These are phyloP conservation scores for Xanthia togata DNA, from an alignment of 2,888 invertebrate species.

Conservation along the genomic window DNA sequence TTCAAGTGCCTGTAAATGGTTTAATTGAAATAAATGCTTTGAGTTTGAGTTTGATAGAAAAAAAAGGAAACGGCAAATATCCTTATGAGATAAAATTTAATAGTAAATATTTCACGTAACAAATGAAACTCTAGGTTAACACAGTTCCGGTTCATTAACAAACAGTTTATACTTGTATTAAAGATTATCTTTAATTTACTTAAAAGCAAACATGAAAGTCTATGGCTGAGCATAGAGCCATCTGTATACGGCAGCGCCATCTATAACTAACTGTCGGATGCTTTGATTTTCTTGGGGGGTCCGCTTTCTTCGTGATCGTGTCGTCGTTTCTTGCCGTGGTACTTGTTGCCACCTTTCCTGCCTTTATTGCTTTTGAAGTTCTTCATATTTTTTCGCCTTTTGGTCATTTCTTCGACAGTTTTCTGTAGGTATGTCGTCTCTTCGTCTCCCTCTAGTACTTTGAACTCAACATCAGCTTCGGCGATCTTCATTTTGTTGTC, in stretches of 20 bases:
- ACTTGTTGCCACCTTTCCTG: conserved; percentile 66
- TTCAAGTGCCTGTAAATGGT: too few relatives aligned
- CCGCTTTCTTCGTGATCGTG: conserved; percentile 77
- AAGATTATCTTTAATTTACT: conserved; percentile 55
- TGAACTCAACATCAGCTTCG: conserved; percentile 88
- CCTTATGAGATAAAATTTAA: conserved; percentile 62
- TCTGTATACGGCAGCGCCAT: conserved; percentile 27
- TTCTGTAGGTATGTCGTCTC: conserved; percentile 92
- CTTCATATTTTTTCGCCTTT: conserved; percentile 88
- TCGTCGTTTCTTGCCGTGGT: conserved; percentile 77
- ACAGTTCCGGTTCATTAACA: conserved; percentile 56
- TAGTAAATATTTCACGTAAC: conserved; percentile 60
- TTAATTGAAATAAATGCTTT: too few relatives aligned
- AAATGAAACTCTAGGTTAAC: conserved; percentile 59
- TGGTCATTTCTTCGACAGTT: conserved; percentile 91
- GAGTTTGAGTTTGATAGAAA: too few relatives aligned
- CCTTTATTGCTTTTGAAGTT: conserved; percentile 79
- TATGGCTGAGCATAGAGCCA: conserved; percentile 57
- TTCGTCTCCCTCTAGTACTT: conserved; percentile 93
- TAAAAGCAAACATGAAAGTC: conserved; percentile 60
- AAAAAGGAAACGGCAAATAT: conserved; percentile 16
- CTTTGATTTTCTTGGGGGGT: conserved; percentile 77
- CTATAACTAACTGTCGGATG: conserved; percentile 75
- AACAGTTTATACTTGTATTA: conserved; percentile 56
- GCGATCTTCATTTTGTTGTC: conserved; percentile 91